Evolutionary conservation across 2,888 invertebrate species (phyloP).

Genomic region (Pogonocherus hispidulus): DNA sequence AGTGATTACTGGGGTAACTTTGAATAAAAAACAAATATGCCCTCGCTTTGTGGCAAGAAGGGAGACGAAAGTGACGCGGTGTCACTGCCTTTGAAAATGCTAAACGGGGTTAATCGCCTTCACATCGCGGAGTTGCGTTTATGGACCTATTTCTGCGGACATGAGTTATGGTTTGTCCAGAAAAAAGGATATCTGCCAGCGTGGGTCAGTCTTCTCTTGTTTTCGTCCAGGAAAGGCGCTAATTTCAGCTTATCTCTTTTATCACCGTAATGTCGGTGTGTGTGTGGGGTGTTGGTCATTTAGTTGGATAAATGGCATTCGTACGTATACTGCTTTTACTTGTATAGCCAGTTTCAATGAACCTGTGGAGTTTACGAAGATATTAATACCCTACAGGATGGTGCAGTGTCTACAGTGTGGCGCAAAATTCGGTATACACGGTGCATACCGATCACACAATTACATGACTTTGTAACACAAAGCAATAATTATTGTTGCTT

Average conservation of each 20-base stretch:
- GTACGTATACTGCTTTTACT: too few relatives aligned
- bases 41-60: background rate
- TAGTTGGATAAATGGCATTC: background rate
- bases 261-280: background rate
- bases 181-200: background rate
- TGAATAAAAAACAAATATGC: conserved; percentile 45
- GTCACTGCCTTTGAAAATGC: background rate
- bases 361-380: too few relatives aligned
- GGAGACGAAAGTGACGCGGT: conserved; percentile 14
- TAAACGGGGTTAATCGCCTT: conserved; percentile 20
- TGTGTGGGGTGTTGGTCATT: background rate
- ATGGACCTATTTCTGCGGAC: background rate
- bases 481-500: too few relatives aligned
- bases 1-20: conserved; percentile 47
- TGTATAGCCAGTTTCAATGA: too few relatives aligned
- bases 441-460: too few relatives aligned
- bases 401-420: too few relatives aligned
- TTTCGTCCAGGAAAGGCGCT: background rate
- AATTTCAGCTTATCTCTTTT: background rate
- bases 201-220: background rate
- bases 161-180: conserved; percentile 8
- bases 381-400: too few relatives aligned
- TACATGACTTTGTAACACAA: too few relatives aligned
- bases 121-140: too few relatives aligned
- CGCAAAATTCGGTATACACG: too few relatives aligned